phyloP scores from a whole-genome alignment of 2,113 vertebrate genomes.

The Synodontis membranacea region DNA sequence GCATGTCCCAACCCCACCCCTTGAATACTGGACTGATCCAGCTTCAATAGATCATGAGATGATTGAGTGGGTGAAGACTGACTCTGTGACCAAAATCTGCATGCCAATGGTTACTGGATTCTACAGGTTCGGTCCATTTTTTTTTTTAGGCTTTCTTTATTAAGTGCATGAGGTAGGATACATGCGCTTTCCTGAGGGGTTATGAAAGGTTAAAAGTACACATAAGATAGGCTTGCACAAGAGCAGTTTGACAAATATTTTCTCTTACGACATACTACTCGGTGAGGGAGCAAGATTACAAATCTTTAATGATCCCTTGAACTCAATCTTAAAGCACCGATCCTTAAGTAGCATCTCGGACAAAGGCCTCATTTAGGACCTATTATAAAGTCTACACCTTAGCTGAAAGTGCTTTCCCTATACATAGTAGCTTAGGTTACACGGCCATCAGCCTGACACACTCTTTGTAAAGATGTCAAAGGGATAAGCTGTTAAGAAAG shows the following conservation, averaged over 20 bases:
- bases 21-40: conserved; percentile 30
- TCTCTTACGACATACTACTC: no score
- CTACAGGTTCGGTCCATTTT: not conserved
- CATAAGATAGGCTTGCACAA: not conserved
- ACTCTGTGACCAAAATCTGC: conserved; percentile 20
- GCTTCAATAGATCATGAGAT: conserved; percentile 36
- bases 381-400: not conserved
- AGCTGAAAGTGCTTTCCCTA: not conserved
- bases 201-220: not conserved
- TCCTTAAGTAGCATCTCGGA: not conserved
- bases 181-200: not conserved
- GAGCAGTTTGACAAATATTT: not conserved
- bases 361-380: conserved; percentile 7
- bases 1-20: conserved; percentile 31
- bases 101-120: conserved; percentile 19
- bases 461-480: conserved; percentile 27
- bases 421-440: conserved; percentile 2
- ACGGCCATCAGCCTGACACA: conserved; percentile 8
- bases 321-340: not conserved
- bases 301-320: not conserved
- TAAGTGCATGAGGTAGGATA: not conserved
- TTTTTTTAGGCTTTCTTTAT: not conserved
- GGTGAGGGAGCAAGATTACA: not conserved
- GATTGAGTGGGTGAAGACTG: conserved; percentile 37
- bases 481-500: conserved; percentile 12